phyloP scores from a whole-genome alignment of 2,888 invertebrate genomes.

The Hermodice carunculata region DNA sequence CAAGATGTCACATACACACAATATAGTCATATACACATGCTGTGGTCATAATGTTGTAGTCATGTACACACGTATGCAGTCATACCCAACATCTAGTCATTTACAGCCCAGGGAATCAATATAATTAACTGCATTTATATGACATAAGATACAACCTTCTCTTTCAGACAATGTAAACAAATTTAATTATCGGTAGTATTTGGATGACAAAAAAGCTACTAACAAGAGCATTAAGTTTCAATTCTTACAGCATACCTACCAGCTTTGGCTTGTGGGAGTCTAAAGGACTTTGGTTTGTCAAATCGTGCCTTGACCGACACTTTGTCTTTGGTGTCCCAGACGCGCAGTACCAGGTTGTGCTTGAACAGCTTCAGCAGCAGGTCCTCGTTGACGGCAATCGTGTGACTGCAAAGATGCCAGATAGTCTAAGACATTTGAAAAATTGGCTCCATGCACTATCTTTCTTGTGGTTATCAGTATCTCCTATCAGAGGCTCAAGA shows the following conservation, averaged over 20 bases:
- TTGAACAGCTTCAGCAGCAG: slow-evolving; percentile 60
- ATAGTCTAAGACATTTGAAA: not conserved
- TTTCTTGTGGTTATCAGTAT: too few relatives aligned
- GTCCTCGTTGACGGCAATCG: slow-evolving; percentile 61
- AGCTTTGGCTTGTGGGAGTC: slow-evolving; percentile 58
- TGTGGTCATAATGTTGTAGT: too few relatives aligned
- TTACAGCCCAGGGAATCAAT: too few relatives aligned
- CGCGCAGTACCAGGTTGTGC: slow-evolving; percentile 61
- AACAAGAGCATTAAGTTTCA: not conserved
- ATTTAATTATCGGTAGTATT: not conserved
- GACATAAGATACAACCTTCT: too few relatives aligned
- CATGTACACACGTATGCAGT: too few relatives aligned
- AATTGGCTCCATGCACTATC: not conserved
- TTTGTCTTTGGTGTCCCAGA: slow-evolving; percentile 69
- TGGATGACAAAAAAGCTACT: not conserved
- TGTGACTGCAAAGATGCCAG: slow-evolving; percentile 48
- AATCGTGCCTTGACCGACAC: slow-evolving; percentile 62
- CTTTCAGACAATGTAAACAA: too few relatives aligned
- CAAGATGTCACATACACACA: too few relatives aligned
- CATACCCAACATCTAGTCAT: too few relatives aligned
- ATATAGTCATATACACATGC: too few relatives aligned
- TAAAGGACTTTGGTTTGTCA: slow-evolving; percentile 66
- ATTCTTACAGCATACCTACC: slow-evolving; percentile 40
- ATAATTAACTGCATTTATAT: too few relatives aligned
- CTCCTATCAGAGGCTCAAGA: too few relatives aligned